These are phyloP conservation scores for Eubasilissa splendida DNA, from an alignment of 2,888 invertebrate species.

Conservation along the genomic window DNA sequence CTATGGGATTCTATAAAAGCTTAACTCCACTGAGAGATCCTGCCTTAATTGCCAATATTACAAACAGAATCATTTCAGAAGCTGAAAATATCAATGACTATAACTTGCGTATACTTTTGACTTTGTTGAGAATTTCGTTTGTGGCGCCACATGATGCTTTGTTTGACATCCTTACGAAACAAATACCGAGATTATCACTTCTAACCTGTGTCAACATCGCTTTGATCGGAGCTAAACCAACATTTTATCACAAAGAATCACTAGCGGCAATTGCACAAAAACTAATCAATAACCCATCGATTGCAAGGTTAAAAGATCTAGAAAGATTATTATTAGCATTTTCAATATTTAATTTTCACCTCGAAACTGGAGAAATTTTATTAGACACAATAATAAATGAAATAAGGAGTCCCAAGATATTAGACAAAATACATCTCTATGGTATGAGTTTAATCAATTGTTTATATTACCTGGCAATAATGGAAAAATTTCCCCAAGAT, in stretches of 20 bases:
- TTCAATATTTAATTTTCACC: slow-evolving; percentile 10
- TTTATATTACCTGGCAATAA: slow-evolving; percentile 3
- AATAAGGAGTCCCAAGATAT: neutral
- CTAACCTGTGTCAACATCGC: neutral
- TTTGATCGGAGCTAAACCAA: neutral
- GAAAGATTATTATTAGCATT: slow-evolving; percentile 1
- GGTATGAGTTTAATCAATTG: slow-evolving; percentile 11
- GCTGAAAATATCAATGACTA: neutral
- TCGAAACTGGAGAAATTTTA: neutral
- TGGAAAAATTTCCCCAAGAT: slow-evolving; percentile 14
- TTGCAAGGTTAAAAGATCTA: neutral
- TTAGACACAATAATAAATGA: slow-evolving; percentile 2
- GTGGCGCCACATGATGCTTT: neutral
- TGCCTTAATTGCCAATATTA: neutral
- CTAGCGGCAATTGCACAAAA: neutral
- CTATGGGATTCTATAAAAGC: neutral
- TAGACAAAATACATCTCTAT: neutral
- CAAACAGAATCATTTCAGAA: neutral
- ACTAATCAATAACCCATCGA: slow-evolving; percentile 5
- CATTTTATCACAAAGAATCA: slow-evolving; percentile 2
- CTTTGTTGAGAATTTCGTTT: slow-evolving; percentile 1
- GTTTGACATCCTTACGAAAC: slow-evolving; percentile 8
- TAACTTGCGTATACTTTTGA: neutral
- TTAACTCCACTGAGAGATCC: neutral
- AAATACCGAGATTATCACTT: slow-evolving; percentile 12